These are phyloP conservation scores for Heterodera schachtii DNA, from an alignment of 1,140 invertebrate species.

Conservation along the genomic window DNA sequence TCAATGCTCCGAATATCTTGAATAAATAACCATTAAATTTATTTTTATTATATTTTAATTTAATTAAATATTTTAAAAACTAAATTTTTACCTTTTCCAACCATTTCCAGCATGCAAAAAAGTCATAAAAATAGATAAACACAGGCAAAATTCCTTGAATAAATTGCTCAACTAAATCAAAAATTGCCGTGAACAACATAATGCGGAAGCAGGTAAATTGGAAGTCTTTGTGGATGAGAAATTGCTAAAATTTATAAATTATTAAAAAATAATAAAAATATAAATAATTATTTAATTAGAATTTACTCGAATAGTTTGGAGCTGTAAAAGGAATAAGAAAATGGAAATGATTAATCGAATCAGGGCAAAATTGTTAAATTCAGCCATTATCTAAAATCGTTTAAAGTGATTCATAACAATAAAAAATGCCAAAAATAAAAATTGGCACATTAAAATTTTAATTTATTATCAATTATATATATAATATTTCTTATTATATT, in stretches of 20 bases:
- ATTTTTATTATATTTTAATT: background rate
- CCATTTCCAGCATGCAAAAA: background rate
- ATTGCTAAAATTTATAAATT: background rate
- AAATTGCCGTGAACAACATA: background rate
- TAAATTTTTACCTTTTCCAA: background rate
- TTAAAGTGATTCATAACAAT: too few species aligned
- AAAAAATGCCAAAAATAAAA: too few species aligned
- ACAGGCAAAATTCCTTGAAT: constrained; percentile 4
- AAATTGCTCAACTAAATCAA: background rate
- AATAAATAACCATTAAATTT: background rate
- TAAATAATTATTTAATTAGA: background rate
- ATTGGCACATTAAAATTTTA: too few species aligned
- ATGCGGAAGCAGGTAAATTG: constrained; percentile 1
- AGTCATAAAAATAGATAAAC: background rate
- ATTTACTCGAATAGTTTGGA: background rate
- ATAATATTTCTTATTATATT: too few species aligned
- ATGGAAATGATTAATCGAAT: background rate
- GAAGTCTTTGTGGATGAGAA: background rate
- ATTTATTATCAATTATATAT: too few species aligned
- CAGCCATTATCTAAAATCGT: background rate
- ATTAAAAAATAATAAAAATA: too few species aligned
- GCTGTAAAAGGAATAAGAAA: background rate
- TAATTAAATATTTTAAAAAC: background rate
- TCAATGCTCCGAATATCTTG: background rate
- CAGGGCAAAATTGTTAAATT: background rate